Evolutionary conservation across 2,797 vertebrate genomes (phyloP).

Genomic region (Xenentodon cancila): DNA sequence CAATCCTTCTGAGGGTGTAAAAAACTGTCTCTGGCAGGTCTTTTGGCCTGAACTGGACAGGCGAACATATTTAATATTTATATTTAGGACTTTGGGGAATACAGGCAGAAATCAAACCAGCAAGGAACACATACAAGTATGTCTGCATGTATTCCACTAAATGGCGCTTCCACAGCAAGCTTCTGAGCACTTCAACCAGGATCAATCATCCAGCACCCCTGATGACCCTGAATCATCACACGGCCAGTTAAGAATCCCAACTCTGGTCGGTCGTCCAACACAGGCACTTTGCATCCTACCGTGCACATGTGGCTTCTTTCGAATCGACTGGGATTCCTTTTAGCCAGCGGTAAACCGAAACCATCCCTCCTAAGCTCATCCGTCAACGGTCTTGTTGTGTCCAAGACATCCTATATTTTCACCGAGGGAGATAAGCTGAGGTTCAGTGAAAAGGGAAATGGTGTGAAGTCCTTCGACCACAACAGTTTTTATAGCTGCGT

Average conservation of each 20-base stretch:
- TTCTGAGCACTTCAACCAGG: conserved; percentile 21
- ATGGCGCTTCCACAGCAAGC: conserved; percentile 14
- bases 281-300: conserved; percentile 67
- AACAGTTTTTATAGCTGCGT: conserved; percentile 37
- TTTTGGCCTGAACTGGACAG: conserved; percentile 2
- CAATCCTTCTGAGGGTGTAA: conserved; percentile 10
- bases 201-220: conserved; percentile 43
- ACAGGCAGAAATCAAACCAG: conserved; percentile 13
- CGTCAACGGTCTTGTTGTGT: conserved; percentile 68
- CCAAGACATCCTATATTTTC: conserved; percentile 56
- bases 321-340: conserved; percentile 58
- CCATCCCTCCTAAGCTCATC: conserved; percentile 70
- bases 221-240: conserved; percentile 55
- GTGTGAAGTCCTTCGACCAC: conserved; percentile 37
- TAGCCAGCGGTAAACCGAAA: conserved; percentile 61
- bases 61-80: conserved; percentile 4
- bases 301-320: conserved; percentile 70
- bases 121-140: conserved; percentile 9
- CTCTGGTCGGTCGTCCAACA: conserved; percentile 37
- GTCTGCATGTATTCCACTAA: conserved; percentile 33
- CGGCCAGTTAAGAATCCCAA: conserved; percentile 61
- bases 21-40: conserved; percentile 19
- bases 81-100: conserved; percentile 22
- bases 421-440: conserved; percentile 44
- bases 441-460: conserved; percentile 63